phyloP scores from a whole-genome alignment of 1,140 invertebrate species.

The Tetramorium simillimum region DNA sequence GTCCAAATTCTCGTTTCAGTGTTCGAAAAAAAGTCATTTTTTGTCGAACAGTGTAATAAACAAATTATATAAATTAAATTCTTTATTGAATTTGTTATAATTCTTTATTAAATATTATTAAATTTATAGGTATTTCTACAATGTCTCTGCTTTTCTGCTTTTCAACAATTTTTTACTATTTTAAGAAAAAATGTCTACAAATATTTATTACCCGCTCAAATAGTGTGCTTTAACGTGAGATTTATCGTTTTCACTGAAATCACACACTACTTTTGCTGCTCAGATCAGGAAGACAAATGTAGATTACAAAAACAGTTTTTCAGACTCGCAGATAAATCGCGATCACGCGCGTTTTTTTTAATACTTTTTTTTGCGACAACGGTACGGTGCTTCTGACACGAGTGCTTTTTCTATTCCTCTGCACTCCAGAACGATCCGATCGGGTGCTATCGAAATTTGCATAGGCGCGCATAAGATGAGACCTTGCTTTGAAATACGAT shows the following conservation, averaged over 20 bases:
- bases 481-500: slow-evolving; percentile 45
- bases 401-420: slow-evolving; percentile 32
- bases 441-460: slow-evolving; percentile 38
- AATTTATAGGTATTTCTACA: neutral
- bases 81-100: too few species aligned
- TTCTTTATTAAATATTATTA: too few species aligned
- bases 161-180: neutral
- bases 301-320: neutral
- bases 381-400: neutral
- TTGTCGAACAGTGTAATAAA: too few species aligned
- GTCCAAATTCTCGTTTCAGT: too few species aligned
- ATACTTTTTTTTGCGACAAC: neutral
- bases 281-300: neutral
- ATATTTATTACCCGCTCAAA: neutral
- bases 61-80: neutral
- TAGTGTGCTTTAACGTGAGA: neutral
- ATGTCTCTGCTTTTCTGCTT: neutral
- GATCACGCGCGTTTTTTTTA: neutral
- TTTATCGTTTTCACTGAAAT: neutral
- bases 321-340: neutral
- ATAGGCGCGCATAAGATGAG: slow-evolving; percentile 42
- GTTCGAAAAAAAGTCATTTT: too few species aligned
- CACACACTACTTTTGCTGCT: neutral
- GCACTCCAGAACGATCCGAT: slow-evolving; percentile 10
- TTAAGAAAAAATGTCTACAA: neutral